Percentiles rank a stretch among this genome's conserved stretches.
Evolutionary conservation across 1,140 invertebrate genomes (phyloP).

Genomic region (Bombus superbus): DNA sequence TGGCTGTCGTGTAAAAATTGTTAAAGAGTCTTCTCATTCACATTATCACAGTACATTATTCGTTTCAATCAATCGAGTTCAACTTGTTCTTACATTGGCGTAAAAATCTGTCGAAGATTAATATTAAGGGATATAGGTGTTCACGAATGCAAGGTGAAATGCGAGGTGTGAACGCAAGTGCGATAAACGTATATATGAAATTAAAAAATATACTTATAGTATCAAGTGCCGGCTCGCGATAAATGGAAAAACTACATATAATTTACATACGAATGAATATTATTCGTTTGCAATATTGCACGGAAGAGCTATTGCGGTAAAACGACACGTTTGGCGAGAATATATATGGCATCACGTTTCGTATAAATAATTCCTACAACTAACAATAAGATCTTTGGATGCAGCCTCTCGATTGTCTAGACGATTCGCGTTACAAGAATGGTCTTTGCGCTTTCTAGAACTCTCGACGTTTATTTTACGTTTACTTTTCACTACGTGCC

Average conservation of each 20-base stretch:
- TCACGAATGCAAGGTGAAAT: too few species aligned
- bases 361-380: slow-evolving; percentile 38
- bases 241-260: neutral
- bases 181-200: neutral
- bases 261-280: neutral
- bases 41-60: slow-evolving; percentile 32
- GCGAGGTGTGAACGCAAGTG: neutral
- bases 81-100: neutral
- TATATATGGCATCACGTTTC: slow-evolving; percentile 19
- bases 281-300: neutral
- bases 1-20: neutral
- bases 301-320: neutral
- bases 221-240: slow-evolving; percentile 5
- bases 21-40: neutral
- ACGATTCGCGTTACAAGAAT: neutral
- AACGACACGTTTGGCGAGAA: neutral
- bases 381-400: slow-evolving; percentile 30
- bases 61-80: neutral
- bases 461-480: neutral
- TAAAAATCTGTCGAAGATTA: slow-evolving; percentile 1
- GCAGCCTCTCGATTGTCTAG: neutral
- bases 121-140: neutral
- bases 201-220: neutral
- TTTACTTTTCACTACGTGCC: neutral
- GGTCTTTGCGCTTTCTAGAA: neutral